These are phyloP conservation scores for Styela plicata DNA, from an alignment of 23 tunicate genomes.

Conservation along the genomic window DNA sequence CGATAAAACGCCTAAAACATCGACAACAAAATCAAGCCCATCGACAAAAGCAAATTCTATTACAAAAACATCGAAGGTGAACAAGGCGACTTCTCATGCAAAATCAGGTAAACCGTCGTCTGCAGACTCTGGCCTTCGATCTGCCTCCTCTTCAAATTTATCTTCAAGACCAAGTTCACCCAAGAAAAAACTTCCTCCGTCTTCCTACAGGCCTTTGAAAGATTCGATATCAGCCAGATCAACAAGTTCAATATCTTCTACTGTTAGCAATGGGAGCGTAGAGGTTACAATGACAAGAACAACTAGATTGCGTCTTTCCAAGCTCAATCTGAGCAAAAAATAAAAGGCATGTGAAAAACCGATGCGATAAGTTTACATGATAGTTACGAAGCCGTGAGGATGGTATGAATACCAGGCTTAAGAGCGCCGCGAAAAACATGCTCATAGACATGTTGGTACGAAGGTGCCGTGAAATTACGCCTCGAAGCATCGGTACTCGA, in stretches of 20 bases:
- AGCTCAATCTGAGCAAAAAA: neutral
- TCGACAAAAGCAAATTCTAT: neutral
- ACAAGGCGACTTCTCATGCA: too few species aligned
- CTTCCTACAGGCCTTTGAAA: neutral
- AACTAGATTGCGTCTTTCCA: neutral
- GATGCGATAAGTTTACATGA: too few species aligned
- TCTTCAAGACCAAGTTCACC: neutral
- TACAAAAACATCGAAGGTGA: neutral
- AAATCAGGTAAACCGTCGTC: neutral
- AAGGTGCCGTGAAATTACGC: too few species aligned
- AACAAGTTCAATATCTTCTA: neutral
- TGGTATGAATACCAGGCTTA: too few species aligned
- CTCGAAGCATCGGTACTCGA: too few species aligned
- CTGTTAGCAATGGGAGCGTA: neutral
- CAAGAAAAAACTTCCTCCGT: neutral
- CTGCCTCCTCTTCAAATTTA: conserved; percentile 6
- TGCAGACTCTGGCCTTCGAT: neutral
- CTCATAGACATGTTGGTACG: too few species aligned
- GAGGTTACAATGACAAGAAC: neutral
- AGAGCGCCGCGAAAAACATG: too few species aligned
- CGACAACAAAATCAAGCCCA: neutral
- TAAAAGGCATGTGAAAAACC: neutral
- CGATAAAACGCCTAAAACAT: neutral
- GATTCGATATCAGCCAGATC: conserved; percentile 7
- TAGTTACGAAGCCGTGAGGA: too few species aligned